Percentiles rank a stretch among this genome's conserved stretches.
Conservation (phyloP, 2,888 invertebrate species). For the Mythimna vitellina region DNA sequence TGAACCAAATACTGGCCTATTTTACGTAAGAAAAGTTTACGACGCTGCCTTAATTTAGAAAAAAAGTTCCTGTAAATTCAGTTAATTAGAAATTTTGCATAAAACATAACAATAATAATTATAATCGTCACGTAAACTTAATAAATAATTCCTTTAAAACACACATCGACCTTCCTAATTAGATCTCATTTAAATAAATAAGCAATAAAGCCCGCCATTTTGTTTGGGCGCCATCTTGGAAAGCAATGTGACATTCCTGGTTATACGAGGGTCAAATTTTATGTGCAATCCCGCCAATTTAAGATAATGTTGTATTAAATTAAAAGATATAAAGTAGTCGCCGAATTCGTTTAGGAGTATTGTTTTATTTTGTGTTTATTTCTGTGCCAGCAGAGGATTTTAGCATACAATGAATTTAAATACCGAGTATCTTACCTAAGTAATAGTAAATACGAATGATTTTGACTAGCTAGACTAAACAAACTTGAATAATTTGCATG, state of each 20-base stretch:
- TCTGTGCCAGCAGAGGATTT: neutral
- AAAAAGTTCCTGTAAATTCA: neutral
- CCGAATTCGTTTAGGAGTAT: constrained; percentile 17
- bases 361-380: constrained; percentile 44
- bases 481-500: constrained; percentile 2
- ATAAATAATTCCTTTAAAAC: constrained; percentile 64
- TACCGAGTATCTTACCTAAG: neutral
- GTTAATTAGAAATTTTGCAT: constrained; percentile 30
- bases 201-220: constrained; percentile 71
- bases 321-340: constrained; percentile 33
- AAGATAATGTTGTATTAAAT: constrained; percentile 54
- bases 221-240: constrained; percentile 65
- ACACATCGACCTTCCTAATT: constrained; percentile 73
- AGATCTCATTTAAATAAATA: constrained; percentile 78
- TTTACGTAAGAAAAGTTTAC: constrained; percentile 19
- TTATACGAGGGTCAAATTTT: constrained; percentile 57
- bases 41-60: neutral
- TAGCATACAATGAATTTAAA: neutral
- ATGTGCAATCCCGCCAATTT: constrained; percentile 51
- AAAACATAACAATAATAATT: constrained; percentile 40
- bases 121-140: constrained; percentile 46
- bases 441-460: constrained; percentile 15
- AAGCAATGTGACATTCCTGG: constrained; percentile 48
- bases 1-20: constrained; percentile 2
- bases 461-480: constrained; percentile 7